phyloP scores from a whole-genome alignment of 2,888 invertebrate species.

The Temnothorax unifasciatus region DNA sequence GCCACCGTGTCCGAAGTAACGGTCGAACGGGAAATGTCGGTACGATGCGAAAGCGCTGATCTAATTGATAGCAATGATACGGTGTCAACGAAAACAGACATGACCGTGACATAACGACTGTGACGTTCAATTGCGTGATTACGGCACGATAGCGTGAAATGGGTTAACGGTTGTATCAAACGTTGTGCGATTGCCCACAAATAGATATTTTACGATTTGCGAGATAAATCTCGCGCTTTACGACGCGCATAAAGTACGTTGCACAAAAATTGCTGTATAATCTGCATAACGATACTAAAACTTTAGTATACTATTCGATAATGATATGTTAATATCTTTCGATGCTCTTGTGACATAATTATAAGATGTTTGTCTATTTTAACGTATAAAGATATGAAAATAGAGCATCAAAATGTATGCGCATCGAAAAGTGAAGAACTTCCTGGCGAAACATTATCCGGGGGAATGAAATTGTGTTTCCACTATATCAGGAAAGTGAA shows the following conservation, averaged over 20 bases:
- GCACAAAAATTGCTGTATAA: background rate
- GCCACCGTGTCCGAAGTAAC: constrained; percentile 28
- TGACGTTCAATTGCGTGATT: constrained; percentile 27
- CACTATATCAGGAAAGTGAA: constrained; percentile 43
- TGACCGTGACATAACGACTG: constrained; percentile 24
- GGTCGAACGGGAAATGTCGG: constrained; percentile 47
- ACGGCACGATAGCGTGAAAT: constrained; percentile 9
- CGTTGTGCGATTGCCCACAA: constrained; percentile 3
- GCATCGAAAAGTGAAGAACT: background rate
- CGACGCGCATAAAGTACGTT: background rate
- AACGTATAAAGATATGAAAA: background rate
- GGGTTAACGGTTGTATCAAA: constrained; percentile 20
- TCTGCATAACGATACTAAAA: background rate
- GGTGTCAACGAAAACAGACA: constrained; percentile 39
- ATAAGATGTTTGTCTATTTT: background rate
- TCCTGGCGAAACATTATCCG: constrained; percentile 1
- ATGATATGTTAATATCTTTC: background rate
- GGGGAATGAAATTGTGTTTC: constrained; percentile 13
- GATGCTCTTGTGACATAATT: background rate
- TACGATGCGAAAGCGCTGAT: constrained; percentile 18
- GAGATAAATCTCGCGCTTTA: background rate
- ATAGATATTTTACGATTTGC: constrained; percentile 12
- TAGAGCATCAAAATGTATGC: background rate
- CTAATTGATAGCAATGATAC: constrained; percentile 45
- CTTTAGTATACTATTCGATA: background rate